phyloP scores from a whole-genome alignment of 2,888 invertebrate species.

The Crioceris asparagi region DNA sequence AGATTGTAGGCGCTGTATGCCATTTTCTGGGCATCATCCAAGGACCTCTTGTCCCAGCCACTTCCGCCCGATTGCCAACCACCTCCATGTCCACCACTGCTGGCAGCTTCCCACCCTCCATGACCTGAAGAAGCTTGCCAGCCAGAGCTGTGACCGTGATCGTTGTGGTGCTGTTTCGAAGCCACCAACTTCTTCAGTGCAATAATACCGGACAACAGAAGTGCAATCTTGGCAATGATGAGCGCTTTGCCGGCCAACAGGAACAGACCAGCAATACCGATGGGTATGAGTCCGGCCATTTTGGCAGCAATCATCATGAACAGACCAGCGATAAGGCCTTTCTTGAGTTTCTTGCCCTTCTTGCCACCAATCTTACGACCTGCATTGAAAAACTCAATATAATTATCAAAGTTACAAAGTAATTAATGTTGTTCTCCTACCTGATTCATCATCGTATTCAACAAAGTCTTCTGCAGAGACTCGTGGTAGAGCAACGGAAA shows the following conservation, averaged over 20 bases:
- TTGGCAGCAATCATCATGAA: constrained; percentile 82
- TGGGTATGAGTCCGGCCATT: constrained; percentile 68
- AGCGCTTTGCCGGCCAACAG: constrained; percentile 74
- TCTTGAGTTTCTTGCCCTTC: constrained; percentile 74
- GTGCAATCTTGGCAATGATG: constrained; percentile 67
- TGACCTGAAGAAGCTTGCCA: background rate
- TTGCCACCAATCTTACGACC: constrained; percentile 40
- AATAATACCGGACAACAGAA: constrained; percentile 70
- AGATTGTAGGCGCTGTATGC: constrained; percentile 59
- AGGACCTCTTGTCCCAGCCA: constrained; percentile 64
- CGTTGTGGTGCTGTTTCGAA: constrained; percentile 56
- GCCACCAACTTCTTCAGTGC: constrained; percentile 70
- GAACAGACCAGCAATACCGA: constrained; percentile 72
- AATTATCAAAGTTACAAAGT: too few species aligned
- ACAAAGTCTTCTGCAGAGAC: constrained; percentile 41
- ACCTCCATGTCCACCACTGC: background rate
- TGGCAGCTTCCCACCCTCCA: constrained; percentile 36
- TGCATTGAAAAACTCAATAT: constrained; percentile 15
- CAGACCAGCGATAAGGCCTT: constrained; percentile 75
- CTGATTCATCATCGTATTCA: too few species aligned
- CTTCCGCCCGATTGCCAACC: background rate
- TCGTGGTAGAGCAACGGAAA: constrained; percentile 68
- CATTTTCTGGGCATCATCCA: constrained; percentile 51
- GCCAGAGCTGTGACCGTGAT: constrained; percentile 37
- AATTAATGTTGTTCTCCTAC: too few species aligned